phyloP scores from a whole-genome alignment of 2,113 vertebrate species.

The Phycodurus eques region DNA sequence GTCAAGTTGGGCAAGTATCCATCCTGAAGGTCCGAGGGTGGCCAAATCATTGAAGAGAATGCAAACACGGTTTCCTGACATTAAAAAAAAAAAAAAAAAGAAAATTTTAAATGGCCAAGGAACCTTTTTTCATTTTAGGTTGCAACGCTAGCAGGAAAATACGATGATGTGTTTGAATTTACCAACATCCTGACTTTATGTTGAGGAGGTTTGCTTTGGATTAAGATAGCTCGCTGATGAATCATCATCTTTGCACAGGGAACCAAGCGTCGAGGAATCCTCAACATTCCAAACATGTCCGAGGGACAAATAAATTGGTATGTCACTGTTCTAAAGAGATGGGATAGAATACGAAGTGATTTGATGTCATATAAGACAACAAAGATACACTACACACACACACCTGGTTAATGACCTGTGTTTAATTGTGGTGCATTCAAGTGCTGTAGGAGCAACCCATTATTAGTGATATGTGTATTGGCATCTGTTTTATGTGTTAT shows the following conservation, averaged over 20 bases:
- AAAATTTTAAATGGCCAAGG: not conserved
- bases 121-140: too few relatives aligned
- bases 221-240: constrained; percentile 24
- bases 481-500: too few relatives aligned
- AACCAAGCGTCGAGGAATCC: not conserved
- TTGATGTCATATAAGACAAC: not conserved
- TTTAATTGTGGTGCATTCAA: constrained; percentile 28
- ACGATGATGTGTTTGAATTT: not conserved
- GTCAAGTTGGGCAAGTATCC: constrained; percentile 44
- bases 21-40: constrained; percentile 50
- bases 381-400: not conserved
- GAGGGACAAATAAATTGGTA: not conserved
- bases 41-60: constrained; percentile 22
- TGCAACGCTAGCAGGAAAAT: too few relatives aligned
- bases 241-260: not conserved
- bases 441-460: not conserved
- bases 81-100: not conserved
- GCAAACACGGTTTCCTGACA: constrained; percentile 45
- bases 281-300: constrained; percentile 19
- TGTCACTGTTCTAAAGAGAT: not conserved
- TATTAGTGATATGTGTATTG: not conserved
- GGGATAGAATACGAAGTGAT: fast-evolving
- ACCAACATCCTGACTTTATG: constrained; percentile 12
- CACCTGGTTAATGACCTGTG: constrained; percentile 12
- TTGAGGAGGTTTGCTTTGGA: constrained; percentile 30